These are phyloP conservation scores for Euphydryas editha DNA, from an alignment of 2,888 invertebrate genomes.

Conservation along the genomic window DNA sequence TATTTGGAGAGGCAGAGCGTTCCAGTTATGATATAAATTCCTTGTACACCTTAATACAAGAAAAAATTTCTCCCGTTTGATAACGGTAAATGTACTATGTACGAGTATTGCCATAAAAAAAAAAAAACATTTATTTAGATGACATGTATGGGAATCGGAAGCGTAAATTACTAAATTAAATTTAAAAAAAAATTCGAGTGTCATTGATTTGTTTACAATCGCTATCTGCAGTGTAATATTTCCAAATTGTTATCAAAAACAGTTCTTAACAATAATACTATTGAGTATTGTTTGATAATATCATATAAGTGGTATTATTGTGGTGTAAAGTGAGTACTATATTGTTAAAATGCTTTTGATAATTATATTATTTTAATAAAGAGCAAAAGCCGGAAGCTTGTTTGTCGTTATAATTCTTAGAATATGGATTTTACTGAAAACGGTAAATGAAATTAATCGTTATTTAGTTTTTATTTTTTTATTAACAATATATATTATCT, in stretches of 20 bases:
- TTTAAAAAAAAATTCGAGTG: neutral
- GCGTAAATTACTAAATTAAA: too few relatives aligned
- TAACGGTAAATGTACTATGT: too few relatives aligned
- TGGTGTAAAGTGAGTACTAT: neutral
- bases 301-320: neutral
- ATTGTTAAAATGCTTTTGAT: neutral
- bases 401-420: neutral
- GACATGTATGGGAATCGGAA: too few relatives aligned
- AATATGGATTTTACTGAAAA: constrained; percentile 9
- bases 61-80: too few relatives aligned
- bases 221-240: neutral
- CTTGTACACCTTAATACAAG: too few relatives aligned
- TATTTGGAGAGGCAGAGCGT: too few relatives aligned
- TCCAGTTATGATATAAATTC: too few relatives aligned
- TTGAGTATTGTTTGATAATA: too few relatives aligned
- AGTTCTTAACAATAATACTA: neutral
- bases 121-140: too few relatives aligned
- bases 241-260: neutral
- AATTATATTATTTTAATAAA: neutral
- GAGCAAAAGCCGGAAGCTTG: neutral
- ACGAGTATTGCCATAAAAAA: too few relatives aligned
- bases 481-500: too few relatives aligned
- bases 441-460: neutral
- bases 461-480: neutral
- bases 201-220: constrained; percentile 19